Evolutionary conservation across 2,888 invertebrate species (phyloP), one percentile per base, ranked within the genome.

Genomic region (Leuctra nigra): DNA sequence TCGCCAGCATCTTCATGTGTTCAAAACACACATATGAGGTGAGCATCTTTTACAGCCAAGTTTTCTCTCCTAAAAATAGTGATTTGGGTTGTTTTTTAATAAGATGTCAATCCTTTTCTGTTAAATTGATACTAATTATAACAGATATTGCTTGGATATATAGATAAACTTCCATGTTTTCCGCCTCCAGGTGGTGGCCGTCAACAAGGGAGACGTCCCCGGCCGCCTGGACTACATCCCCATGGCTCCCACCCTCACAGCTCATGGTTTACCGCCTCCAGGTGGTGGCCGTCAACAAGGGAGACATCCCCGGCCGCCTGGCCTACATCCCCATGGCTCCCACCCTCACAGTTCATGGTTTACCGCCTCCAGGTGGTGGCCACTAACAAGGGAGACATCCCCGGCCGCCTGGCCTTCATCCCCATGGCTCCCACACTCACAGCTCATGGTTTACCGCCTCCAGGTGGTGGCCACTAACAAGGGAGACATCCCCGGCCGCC

Each of bases 1-100:
- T 79, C 66, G 75, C 76, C 59, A 70, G 75, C 55, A 75, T 82
- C 41, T 83, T 79, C 61, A 73, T 82, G 23, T 77, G 77, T 60
- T 78, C 80, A 16, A 68, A 69, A 18, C 81, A 83, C 65, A 72
- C 77, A 62, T 83, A 81, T 63, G 81, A 84, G 74, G 72, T 83
- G 20, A 59, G 44, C 13, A 18, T n/a, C 56, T 46, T 20, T 41
- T 23, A 9, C 25, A 23, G 22, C 18, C 6, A 35, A 52, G 14
- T 50, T 2, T n/a, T n/a, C n/a, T n/a, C n/a, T n/a, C n/a, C n/a
- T n/a, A n/a, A n/a, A n/a, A n/a, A n/a, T n/a, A n/a, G n/a, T n/a
- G n/a, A n/a, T n/a, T n/a, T n/a, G n/a, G n/a, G n/a, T n/a, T n/a
- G n/a, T n/a, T n/a, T n/a, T n/a, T n/a, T n/a, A n/a, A n/a, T n/a